Evolutionary conservation across 2,113 vertebrate genomes (phyloP).

Genomic region (Xiphophorus maculatus): DNA sequence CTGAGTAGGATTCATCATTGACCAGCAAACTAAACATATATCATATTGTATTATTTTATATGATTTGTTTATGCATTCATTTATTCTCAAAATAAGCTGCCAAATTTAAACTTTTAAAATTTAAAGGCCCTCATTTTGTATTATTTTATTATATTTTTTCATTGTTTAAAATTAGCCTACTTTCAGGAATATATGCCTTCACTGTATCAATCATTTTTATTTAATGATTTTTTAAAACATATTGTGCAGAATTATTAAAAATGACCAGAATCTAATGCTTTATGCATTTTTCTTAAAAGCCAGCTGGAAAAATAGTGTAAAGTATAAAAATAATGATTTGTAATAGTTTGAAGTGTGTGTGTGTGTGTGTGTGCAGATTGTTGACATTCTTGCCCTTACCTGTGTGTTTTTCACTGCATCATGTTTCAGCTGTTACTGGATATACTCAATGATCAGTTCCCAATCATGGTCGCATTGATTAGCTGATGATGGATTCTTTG

Average conservation of each 20-base stretch:
- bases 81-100: background rate
- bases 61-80: background rate
- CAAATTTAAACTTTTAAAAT: background rate
- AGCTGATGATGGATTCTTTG: constrained; percentile 72
- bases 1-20: constrained; percentile 53
- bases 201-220: background rate
- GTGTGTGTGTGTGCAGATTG: background rate
- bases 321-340: background rate
- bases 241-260: background rate
- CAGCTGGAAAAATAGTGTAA: background rate
- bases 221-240: background rate
- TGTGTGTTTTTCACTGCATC: background rate
- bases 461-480: constrained; percentile 69
- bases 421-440: constrained; percentile 51
- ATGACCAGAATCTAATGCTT: background rate
- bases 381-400: background rate
- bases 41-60: constrained; percentile 2
- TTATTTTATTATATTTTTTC: background rate
- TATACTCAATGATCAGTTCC: constrained; percentile 55
- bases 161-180: background rate
- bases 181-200: background rate
- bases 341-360: background rate
- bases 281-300: background rate
- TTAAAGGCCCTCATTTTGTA: background rate
- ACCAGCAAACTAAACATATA: constrained; percentile 40